Evolutionary conservation across 2,888 invertebrate genomes (phyloP), one percentile per base, ranked within the genome.

Genomic region (Notodonta dromedarius): DNA sequence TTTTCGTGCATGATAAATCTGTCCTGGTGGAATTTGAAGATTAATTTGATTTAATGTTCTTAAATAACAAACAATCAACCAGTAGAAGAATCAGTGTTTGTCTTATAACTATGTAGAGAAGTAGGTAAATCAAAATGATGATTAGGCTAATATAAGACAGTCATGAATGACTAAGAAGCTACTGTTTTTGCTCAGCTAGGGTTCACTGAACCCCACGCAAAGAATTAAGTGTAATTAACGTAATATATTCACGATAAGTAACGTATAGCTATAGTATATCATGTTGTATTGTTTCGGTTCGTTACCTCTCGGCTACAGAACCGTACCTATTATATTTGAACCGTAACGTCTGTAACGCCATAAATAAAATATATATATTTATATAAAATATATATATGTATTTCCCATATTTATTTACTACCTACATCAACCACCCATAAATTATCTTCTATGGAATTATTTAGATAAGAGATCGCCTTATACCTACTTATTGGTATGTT

Each of bases 1-100:
- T 65, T 68, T 56, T 62, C 65, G 59, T 55, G 32, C 61, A 66
- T 57, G 60, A 50, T 63, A 61, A 73, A 71, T 57, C 42, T 42
- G 54, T 58, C 56, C 44, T 40, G 57, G 59, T 59, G 57, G 63
- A 68, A 71, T 68, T 60, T 55, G 48, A 48, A 42, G n/a, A n/a
- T 46, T n/a, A 13, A n/a, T 4, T n/a, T 6, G 46, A 46, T n/a
- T 9, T n/a, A 46, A 6, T 11, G n/a, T 4, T n/a, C 13, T 11
- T 5, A 13, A n/a, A 5, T 4, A 46, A 5, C 13, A 46, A 4
- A 1, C 13, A n/a, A 46, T 7, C n/a, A 13, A 7, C 13, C n/a
- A n/a, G 5, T 46, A n/a, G 46, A n/a, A 3, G 11, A 46, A 46
- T 42, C 12, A 8, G 12, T 42, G 4, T 11, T 2, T 4, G n/a